Base-by-base conservation (phyloP, 2,888 invertebrate genomes). In the Drosophila pegasa region DNA sequence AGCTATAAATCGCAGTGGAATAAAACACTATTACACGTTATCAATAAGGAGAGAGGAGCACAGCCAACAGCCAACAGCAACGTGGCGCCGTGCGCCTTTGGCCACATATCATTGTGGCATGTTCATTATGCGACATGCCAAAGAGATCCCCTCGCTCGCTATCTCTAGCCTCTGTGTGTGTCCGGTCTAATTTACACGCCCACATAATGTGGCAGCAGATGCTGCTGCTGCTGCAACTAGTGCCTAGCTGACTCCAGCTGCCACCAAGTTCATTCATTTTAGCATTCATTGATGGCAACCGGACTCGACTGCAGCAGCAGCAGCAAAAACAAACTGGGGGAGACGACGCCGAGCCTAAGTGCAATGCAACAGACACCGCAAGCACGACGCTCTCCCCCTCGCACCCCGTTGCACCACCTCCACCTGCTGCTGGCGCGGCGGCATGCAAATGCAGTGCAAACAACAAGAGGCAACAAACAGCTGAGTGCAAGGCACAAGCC, bases 261-360 rank as follows among this genome's bases (percentile, higher is more conserved):
- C 33, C 67, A 47, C 67, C 71, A 72, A 87, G 81, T 87, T 87
- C 85, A 87, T 83, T 87, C 80, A 83, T 66, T 72, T 58, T 66
- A 65, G 69, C 84, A 83, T 86, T 86, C 82, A 82, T 87, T 82
- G 87, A 80, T 64, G 65, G 57, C 51, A 54, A 66, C 55, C 59
- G 57, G 41, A 47, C 54, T 52, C 48, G 37, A 55, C 38, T 59
- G 48, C 64, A 38, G 61, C 56, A 20, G 37, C 14, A 16, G 20
- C 18, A 40, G 3, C 14, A 4, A n/a, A 4, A 54, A 22, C 41
- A 12, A 18, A 43, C 33, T 22, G 14, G 8, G 20, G 16, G 29
- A 20, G 20, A 38, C 29, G 38, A n/a, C 8, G 22, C 35, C 33
- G 29, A 14, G 18, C 2, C 48, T 22, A 35, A 27, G 33, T 33